Percentiles rank a stretch among this genome's conserved stretches.
Conservation (phyloP, 2,797 vertebrate genomes). For the Sternotherus odoratus region DNA sequence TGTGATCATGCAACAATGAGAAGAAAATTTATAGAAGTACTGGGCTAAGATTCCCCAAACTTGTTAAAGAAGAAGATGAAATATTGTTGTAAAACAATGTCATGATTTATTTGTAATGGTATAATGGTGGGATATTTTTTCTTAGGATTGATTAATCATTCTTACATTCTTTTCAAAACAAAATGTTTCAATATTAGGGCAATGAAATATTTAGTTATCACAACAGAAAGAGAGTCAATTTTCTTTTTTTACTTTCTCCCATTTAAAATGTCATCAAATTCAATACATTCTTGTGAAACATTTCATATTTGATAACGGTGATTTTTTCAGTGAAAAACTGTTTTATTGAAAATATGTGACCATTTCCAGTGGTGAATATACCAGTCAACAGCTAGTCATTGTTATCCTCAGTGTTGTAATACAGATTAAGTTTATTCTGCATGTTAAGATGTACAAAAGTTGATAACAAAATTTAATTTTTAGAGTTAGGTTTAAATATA, state of each 20-base stretch:
- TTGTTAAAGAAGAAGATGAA: slow-evolving; percentile 67
- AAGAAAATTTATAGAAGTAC: slow-evolving; percentile 66
- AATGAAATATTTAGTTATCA: not conserved
- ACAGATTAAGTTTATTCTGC: not conserved
- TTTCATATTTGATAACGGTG: not conserved
- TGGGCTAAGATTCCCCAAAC: slow-evolving; percentile 50
- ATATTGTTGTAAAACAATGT: slow-evolving; percentile 56
- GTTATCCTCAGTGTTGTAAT: not conserved
- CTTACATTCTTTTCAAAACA: not conserved
- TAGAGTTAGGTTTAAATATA: not conserved
- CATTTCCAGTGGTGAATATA: not conserved
- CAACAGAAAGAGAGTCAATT: not conserved
- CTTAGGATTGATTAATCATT: slow-evolving; percentile 28
- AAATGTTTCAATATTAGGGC: not conserved
- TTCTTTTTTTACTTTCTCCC: slow-evolving; percentile 8
- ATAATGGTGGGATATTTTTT: not conserved
- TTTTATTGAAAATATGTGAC: not conserved
- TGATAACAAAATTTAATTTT: not conserved
- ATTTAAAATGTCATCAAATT: not conserved
- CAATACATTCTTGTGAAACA: not conserved
- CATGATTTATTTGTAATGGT: slow-evolving; percentile 46
- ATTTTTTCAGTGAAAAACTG: not conserved
- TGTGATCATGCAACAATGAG: slow-evolving; percentile 17
- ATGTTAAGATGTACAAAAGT: rapidly evolving
- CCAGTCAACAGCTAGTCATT: not conserved